A percentile compares a stretch with the other conserved stretches of the same genome.
Conservation (phyloP, 1,140 invertebrate genomes). For the Lamellibrachia luymesi region DNA sequence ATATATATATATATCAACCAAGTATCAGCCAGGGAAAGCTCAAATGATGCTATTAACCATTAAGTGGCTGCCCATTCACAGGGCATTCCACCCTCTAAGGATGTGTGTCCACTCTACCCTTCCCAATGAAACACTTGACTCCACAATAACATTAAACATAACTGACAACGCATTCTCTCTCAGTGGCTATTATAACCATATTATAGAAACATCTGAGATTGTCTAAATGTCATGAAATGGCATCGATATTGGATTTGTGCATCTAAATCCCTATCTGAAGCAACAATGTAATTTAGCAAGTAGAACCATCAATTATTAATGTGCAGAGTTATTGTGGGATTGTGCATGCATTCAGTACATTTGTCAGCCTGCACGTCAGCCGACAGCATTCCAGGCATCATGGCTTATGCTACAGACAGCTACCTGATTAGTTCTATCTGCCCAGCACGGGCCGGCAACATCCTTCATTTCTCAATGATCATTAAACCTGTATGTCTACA, state of each 20-base stretch:
- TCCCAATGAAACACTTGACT: background rate
- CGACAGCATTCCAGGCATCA: background rate
- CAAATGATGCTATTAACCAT: background rate
- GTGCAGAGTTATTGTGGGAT: conserved; percentile 13
- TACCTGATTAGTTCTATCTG: background rate
- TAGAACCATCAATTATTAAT: conserved; percentile 16
- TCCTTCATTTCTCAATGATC: too few species aligned
- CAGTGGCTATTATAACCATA: background rate
- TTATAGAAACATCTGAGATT: background rate
- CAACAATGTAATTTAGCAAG: background rate
- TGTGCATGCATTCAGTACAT: background rate
- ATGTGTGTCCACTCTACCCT: background rate
- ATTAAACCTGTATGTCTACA: too few species aligned
- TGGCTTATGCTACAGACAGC: background rate
- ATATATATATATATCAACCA: background rate
- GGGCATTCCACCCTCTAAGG: background rate
- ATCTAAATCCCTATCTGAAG: background rate
- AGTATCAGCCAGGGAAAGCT: background rate
- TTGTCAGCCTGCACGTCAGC: background rate
- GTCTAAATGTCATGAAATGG: background rate
- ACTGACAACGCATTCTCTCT: background rate
- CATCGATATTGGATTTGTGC: background rate
- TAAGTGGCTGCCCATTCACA: background rate
- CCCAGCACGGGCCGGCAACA: background rate
- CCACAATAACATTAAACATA: background rate